A percentile compares a stretch with the other conserved stretches of the same genome.
These are phyloP conservation scores for Melanotus villosus DNA, from an alignment of 2,888 invertebrate species.

Conservation along the genomic window DNA sequence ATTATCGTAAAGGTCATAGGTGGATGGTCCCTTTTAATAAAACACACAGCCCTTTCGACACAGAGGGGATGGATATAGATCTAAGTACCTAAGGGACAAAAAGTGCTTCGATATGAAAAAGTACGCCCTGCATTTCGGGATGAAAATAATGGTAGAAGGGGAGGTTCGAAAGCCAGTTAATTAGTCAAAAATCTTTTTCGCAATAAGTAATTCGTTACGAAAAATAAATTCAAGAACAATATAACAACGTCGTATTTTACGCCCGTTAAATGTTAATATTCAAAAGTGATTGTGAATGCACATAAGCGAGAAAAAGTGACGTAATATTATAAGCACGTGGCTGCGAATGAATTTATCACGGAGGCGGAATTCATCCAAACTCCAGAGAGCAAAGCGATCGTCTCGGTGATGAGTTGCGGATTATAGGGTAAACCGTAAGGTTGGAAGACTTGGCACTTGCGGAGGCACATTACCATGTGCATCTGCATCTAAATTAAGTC, in stretches of 20 bases:
- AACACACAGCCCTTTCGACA: too few relatives aligned
- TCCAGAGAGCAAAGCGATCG: background rate
- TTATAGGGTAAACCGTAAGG: constrained; percentile 8
- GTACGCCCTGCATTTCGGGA: background rate
- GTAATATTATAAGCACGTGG: background rate
- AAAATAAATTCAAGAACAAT: too few relatives aligned
- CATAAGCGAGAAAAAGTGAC: background rate
- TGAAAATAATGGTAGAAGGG: too few relatives aligned
- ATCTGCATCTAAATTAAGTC: constrained; percentile 25
- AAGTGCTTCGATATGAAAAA: background rate
- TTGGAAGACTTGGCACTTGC: constrained; percentile 3
- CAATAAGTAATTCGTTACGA: too few relatives aligned
- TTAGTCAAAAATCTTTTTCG: too few relatives aligned
- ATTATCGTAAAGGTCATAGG: too few relatives aligned
- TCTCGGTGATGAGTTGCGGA: constrained; percentile 2
- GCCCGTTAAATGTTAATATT: background rate
- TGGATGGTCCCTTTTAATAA: too few relatives aligned
- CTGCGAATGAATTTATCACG: background rate
- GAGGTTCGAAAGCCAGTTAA: too few relatives aligned
- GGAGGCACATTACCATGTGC: constrained; percentile 6
- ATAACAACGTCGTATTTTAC: background rate
- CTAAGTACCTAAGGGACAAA: background rate
- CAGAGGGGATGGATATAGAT: background rate
- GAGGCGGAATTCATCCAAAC: background rate
- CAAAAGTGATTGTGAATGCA: background rate